Conservation (phyloP, 2,113 vertebrate genomes). For the Zosterops hypoxanthus region DNA sequence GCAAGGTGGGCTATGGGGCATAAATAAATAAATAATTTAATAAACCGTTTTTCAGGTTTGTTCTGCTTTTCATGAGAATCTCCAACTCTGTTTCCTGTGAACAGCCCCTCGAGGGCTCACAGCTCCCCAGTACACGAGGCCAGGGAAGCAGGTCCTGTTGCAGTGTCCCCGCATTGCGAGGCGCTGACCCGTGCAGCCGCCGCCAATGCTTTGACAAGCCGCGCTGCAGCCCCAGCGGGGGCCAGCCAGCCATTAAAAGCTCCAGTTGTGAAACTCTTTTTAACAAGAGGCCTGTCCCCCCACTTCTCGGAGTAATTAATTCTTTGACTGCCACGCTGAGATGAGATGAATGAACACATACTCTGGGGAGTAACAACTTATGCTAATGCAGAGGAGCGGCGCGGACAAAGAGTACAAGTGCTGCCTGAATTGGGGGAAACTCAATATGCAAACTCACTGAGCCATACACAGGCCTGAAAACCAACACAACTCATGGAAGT, state of each 20-base stretch:
- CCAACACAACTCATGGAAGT: not conserved
- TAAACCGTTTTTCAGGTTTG: too few relatives aligned
- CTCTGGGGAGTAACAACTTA: slow-evolving; percentile 42
- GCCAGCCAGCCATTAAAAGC: slow-evolving; percentile 44
- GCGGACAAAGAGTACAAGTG: not conserved
- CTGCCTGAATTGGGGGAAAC: not conserved
- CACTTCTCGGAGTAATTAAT: slow-evolving; percentile 73
- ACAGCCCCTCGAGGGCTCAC: not conserved
- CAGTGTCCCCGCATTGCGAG: slow-evolving; percentile 36
- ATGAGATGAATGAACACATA: slow-evolving; percentile 60
- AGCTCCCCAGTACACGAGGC: not conserved
- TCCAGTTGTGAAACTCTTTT: slow-evolving; percentile 69
- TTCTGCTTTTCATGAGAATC: not conserved
- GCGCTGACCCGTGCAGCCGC: slow-evolving; percentile 63
- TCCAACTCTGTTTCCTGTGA: not conserved
- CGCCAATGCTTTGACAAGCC: slow-evolving; percentile 69
- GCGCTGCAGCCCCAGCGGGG: slow-evolving; percentile 62
- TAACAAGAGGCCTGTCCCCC: slow-evolving; percentile 40
- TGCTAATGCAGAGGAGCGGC: not conserved
- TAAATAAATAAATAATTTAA: too few relatives aligned
- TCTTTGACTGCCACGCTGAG: slow-evolving; percentile 67
- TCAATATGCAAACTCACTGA: not conserved
- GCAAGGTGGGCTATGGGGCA: not conserved
- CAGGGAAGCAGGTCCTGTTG: not conserved
- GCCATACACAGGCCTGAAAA: not conserved